phyloP scores from a whole-genome alignment of 1,140 invertebrate species.

The Bathynomus jamesi region DNA sequence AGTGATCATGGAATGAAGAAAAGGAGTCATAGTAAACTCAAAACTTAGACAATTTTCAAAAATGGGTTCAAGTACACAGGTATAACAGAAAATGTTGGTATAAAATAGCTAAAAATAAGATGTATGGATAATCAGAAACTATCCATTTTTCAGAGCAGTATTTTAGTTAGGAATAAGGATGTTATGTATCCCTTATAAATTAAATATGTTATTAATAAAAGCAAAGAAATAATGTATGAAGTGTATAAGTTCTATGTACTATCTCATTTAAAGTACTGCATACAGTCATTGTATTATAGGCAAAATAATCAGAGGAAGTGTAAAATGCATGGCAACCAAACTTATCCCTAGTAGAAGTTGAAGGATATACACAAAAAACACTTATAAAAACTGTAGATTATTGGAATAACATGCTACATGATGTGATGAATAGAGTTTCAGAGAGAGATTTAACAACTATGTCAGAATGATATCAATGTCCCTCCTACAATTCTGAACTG shows the following conservation, averaged over 20 bases:
- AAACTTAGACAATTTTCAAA: not conserved
- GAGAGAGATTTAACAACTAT: too few species aligned
- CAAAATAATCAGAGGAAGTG: not conserved
- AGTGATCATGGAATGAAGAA: too few species aligned
- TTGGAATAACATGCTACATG: not conserved
- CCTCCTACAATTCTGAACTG: too few species aligned
- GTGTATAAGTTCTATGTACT: not conserved
- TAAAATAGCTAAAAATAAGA: not conserved
- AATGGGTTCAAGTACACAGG: not conserved
- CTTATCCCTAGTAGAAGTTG: not conserved
- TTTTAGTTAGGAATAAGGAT: not conserved
- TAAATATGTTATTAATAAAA: constrained; percentile 8
- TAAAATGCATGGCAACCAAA: too few species aligned
- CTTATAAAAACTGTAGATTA: not conserved
- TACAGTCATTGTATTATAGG: not conserved
- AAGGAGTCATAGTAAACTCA: too few species aligned
- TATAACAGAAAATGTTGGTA: not conserved
- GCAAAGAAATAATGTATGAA: constrained; percentile 21
- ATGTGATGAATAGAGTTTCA: not conserved
- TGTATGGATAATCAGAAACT: not conserved
- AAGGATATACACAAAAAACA: not conserved
- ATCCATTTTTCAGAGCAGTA: not conserved
- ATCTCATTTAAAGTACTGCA: constrained; percentile 1
- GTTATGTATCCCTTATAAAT: constrained; percentile 22
- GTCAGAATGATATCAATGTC: too few species aligned